Evolutionary conservation across 2,888 invertebrate species (phyloP), one percentile per base, ranked within the genome.

Genomic region (Yponomeuta cagnagella): DNA sequence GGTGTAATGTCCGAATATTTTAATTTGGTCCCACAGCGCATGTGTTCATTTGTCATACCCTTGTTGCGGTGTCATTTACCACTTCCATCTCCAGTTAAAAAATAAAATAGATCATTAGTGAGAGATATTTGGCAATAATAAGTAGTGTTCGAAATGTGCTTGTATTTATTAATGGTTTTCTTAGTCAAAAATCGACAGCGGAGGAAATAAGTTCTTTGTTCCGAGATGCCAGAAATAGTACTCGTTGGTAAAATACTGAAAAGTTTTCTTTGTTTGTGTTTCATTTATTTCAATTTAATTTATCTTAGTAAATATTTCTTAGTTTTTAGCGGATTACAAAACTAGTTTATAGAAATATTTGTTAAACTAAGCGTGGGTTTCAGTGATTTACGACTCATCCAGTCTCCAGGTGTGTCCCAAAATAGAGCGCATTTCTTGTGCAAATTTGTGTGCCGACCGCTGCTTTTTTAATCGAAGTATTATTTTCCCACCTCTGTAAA

Each of bases 41-140:
- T 12, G 65, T 31, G 73, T 74, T 75, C 74, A 73, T 75, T 75
- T 74, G 74, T 75, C 73, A 74, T 68, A 72, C 72, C 75, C 77
- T 79, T 77, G 77, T 73, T 71, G 71, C 72, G 73, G 74, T 75
- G 75, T 75, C 74, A 79, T 80, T 79, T 78, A 75, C 76, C 79
- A 76, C 78, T 77, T 65, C 65, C 48, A 37, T 15, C 68, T 23
- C 43, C 77, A 79, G 82, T 75, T 76, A 76, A 79, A 82, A 82
- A 23, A 75, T 77, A 79, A 77, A 77, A 74, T 75, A 76, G 77
- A 82, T 87, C 85, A 86, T 88, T 86, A 85, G 86, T 79, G 76
- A 76, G 77, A 82, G 79, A 77, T 79, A 82, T 85, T 90, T 90
- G 89, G 90, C 90, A 89, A 82, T 80, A 79, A 78, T 79, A 79